Conservation (phyloP, 2,888 invertebrate species). For the Leptopilina myrica region DNA sequence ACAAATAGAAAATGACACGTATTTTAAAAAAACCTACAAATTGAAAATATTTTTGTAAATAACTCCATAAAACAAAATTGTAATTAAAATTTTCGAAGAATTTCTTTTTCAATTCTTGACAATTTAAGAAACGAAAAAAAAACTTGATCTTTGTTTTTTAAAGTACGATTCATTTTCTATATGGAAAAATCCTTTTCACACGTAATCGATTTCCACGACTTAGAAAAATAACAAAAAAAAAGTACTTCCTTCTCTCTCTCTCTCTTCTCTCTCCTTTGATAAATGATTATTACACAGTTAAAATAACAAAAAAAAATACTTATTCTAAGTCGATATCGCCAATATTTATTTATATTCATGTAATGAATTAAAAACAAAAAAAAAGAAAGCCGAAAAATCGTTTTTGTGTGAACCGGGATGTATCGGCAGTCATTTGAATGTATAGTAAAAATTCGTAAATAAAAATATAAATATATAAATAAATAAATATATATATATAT, state of each 20-base stretch:
- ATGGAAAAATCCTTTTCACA: constrained; percentile 26
- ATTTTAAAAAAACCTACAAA: background rate
- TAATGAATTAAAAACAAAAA: constrained; percentile 62
- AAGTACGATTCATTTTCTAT: background rate
- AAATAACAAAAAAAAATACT: constrained; percentile 59
- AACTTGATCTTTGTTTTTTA: background rate
- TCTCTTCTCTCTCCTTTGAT: constrained; percentile 31
- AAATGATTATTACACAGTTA: constrained; percentile 56
- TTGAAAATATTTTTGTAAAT: constrained; percentile 15
- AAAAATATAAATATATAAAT: constrained; percentile 53
- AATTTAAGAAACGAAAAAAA: background rate
- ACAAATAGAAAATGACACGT: constrained; percentile 4
- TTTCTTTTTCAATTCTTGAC: background rate
- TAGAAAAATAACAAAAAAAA: background rate
- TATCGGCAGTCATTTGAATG: constrained; percentile 68
- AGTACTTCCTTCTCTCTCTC: background rate
- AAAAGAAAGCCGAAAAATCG: constrained; percentile 50
- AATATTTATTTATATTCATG: constrained; percentile 74
- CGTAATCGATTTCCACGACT: constrained; percentile 15
- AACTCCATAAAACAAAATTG: background rate
- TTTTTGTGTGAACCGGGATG: constrained; percentile 59
- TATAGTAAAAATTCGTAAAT: constrained; percentile 52
- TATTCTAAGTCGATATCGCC: constrained; percentile 72
- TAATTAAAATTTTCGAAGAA: constrained; percentile 6
- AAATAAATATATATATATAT: constrained; percentile 54